Base-by-base conservation (phyloP, 2,888 invertebrate species). In the Drosophila mimetica region DNA sequence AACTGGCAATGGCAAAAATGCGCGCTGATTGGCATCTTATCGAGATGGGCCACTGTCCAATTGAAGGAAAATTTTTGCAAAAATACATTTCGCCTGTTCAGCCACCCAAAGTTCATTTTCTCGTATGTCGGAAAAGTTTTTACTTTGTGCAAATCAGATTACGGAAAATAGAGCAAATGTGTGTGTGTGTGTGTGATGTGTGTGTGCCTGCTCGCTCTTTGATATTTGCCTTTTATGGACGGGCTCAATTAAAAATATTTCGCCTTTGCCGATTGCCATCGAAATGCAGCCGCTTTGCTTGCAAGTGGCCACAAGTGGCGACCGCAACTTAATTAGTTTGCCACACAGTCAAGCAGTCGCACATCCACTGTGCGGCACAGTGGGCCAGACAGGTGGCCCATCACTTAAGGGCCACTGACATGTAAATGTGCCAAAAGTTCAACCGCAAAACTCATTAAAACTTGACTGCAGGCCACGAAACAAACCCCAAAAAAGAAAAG, bases 41-140 rank as follows among this genome's bases (percentile, higher is more conserved):
- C 91, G 84, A 84, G 91, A 91, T 91, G 88, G 91, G 91, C 86
- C 89, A 86, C 75, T 89, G 90, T 90, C 91, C 91, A 91, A 89
- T 90, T 90, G 86, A 89, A 85, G 86, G 82, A 89, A 86, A 76
- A 87, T 87, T 72, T 78, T 88, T 86, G 85, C 76, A 83, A 88
- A 64, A 86, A 88, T 89, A 88, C 72, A 84, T 87, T 85, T 86
- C 75, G 81, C 74, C 61, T 72, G 71, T 72, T 75, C 32, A 60
- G 74, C 82, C 83, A 83, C 81, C 78, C 88, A 84, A 76, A 65
- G 69, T 77, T 71, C 71, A 70, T 48, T 47, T 47, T 71, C 34
- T 67, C 44, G 67, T 42, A 46, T 55, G 67, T 69, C 50, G 51
- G 59, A 65, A 60, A 73, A 64, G 65, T 64, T 64, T 63, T 64